A percentile compares a stretch with the other conserved stretches of the same genome.
These are phyloP conservation scores for Globia sparganii DNA, from an alignment of 2,888 invertebrate species.

Conservation along the genomic window DNA sequence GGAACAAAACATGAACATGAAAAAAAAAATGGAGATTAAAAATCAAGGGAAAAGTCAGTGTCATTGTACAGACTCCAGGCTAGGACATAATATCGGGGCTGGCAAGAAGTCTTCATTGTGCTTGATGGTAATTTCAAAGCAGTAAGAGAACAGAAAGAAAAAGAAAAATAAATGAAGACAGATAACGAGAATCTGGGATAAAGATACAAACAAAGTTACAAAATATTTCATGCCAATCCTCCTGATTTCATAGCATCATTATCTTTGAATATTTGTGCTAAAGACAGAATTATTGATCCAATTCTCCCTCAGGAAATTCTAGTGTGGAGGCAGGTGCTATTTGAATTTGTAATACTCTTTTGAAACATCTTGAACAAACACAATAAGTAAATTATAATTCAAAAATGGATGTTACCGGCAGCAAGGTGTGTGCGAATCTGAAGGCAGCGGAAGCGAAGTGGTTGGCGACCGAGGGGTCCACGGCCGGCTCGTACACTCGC, in stretches of 20 bases:
- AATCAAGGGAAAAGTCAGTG: background rate
- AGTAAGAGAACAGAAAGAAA: no score
- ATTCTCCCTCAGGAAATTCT: background rate
- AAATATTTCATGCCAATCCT: background rate
- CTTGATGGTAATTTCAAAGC: no score
- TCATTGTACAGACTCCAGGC: no score
- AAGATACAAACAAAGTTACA: background rate
- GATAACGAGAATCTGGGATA: no score
- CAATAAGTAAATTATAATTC: background rate
- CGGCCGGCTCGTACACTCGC: slow-evolving; percentile 90
- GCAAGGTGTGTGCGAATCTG: slow-evolving; percentile 96
- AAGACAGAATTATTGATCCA: background rate
- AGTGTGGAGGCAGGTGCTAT: background rate
- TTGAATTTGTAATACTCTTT: background rate
- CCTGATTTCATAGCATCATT: no score
- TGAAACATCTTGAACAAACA: background rate
- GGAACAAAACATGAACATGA: slow-evolving; percentile 64
- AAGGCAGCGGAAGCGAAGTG: slow-evolving; percentile 96
- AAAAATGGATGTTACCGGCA: slow-evolving; percentile 90
- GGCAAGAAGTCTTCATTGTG: no score
- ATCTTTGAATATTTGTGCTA: background rate
- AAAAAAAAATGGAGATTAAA: background rate
- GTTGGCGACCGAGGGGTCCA: slow-evolving; percentile 95
- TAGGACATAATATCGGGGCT: background rate
- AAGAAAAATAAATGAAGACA: no score